Base-by-base conservation (phyloP, 2,113 vertebrate species). In the Percopsis transmontana region DNA sequence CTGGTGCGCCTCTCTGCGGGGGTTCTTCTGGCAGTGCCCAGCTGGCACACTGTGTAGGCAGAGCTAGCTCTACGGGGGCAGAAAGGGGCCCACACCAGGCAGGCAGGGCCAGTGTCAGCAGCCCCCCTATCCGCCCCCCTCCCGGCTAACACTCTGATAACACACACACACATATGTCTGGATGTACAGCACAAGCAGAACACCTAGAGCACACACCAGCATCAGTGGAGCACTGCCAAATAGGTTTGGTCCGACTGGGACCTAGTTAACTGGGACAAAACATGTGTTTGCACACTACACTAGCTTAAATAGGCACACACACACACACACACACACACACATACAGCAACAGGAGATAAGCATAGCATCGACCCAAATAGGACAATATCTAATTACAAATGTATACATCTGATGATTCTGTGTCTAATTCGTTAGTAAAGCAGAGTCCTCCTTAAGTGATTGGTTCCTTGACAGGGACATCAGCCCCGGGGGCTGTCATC, bases 11-110 rank as follows among this genome's bases (percentile, higher is more conserved):
- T 88, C 92, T 93, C 89, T 82, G 77, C 86, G 74, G 71, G 68
- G 86, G 86, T 89, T 92, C 91, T 88, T 90, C 90, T 91, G 90
- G 89, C 89, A 84, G 86, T 63, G 73, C 84, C 87, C 90, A 91
- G 90, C 86, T 91, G 89, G 85, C 74, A 48, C 58, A 24, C 70
- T 76, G 79, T 9, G 68, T 44, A 85, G 87, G 83, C 81, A 65
- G 80, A 85, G 87, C 89, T 89, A 90, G 82, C 83, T 90, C 83
- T 90, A 84, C 88, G 88, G 87, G 89, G 88, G 89, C 88, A 90
- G 87, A 89, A 87, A 87, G 84, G 82, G 81, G 59, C 40, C 20
- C 83, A 89, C 83, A 87, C 87, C 89, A 89, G 88, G 81, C 85
- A 80, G 70, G 81, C 86, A 83, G 75, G 72, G 72, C 83, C 81